phyloP scores from a whole-genome alignment of 2,797 vertebrate species.

The Linurgus olivaceus region DNA sequence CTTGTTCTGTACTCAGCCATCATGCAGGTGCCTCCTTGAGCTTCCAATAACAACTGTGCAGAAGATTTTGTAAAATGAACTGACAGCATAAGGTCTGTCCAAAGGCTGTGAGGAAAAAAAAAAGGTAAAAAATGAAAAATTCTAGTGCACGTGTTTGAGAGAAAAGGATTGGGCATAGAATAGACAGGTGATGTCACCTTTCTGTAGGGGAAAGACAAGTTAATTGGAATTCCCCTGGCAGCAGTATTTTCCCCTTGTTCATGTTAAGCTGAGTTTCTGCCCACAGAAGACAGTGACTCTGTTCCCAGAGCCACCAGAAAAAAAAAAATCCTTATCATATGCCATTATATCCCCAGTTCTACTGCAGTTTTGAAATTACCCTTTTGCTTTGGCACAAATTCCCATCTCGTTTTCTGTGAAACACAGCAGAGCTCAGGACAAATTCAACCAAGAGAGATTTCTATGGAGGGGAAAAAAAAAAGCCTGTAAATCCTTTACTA shows the following conservation, averaged over 20 bases:
- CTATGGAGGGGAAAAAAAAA: neutral
- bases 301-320: neutral
- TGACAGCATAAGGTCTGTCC: neutral
- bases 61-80: neutral
- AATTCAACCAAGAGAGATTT: constrained; percentile 32
- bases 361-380: constrained; percentile 20
- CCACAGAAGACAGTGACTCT: neutral
- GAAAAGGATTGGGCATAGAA: neutral
- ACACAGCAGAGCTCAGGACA: constrained; percentile 43
- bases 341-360: neutral
- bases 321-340: neutral
- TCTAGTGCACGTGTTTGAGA: rapidly evolving
- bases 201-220: neutral
- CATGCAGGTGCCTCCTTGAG: neutral
- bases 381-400: constrained; percentile 33
- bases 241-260: neutral
- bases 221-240: neutral
- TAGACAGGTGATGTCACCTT: neutral
- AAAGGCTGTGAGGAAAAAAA: neutral
- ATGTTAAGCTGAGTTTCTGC: neutral
- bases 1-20: neutral
- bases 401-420: constrained; percentile 42
- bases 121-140: neutral
- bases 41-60: neutral
- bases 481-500: constrained; percentile 43